phyloP scores from a whole-genome alignment of 1,140 invertebrate genomes.

The Episyrphus balteatus region DNA sequence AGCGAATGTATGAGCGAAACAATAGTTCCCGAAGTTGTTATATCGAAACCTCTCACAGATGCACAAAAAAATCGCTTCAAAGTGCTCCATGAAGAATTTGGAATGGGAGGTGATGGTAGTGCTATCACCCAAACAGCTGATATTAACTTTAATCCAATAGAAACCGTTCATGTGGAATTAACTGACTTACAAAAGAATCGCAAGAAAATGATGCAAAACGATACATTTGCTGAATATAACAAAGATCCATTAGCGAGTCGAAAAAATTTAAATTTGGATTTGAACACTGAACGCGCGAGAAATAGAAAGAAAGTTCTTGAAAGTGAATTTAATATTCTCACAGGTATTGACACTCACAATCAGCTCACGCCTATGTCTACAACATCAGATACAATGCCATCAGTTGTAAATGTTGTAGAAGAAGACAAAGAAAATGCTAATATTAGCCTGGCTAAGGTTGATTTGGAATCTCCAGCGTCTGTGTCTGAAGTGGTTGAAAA shows the following conservation, averaged over 20 bases:
- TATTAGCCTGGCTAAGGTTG: not conserved
- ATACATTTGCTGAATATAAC: constrained; percentile 16
- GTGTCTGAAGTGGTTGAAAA: not conserved
- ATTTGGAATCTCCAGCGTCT: not conserved
- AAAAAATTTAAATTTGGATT: constrained; percentile 3
- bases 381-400: constrained; percentile 20
- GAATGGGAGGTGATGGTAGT: not conserved
- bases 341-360: constrained; percentile 1
- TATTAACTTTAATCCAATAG: constrained; percentile 20
- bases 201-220: constrained; percentile 20
- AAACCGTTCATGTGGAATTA: constrained; percentile 4
- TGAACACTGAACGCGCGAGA: constrained; percentile 8
- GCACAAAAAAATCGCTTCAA: constrained; percentile 33
- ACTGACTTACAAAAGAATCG: constrained; percentile 29
- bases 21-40: not conserved
- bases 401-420: not conserved
- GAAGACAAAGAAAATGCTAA: not conserved
- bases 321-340: constrained; percentile 17
- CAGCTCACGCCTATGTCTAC: constrained; percentile 26
- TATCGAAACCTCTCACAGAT: constrained; percentile 15
- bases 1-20: no score
- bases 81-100: constrained; percentile 26
- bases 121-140: constrained; percentile 8
- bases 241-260: constrained; percentile 8
- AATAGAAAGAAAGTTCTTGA: constrained; percentile 16